Evolutionary conservation across 2,797 vertebrate genomes (phyloP).

Genomic region (Alauda arvensis): DNA sequence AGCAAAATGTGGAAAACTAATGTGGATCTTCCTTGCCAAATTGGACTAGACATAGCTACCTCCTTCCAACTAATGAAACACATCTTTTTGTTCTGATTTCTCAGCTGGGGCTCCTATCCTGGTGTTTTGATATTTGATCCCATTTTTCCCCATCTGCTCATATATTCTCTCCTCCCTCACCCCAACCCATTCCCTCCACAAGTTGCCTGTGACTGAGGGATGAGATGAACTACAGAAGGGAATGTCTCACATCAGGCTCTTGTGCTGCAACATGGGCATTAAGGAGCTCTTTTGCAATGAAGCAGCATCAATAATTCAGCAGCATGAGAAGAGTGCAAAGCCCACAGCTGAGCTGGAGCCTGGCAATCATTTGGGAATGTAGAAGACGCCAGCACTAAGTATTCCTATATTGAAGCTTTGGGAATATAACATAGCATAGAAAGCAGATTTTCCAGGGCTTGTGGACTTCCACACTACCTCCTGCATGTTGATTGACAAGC

Average conservation of each 20-base stretch:
- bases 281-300: not conserved
- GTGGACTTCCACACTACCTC: not conserved
- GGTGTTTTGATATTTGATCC: not conserved
- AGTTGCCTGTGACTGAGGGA: not conserved
- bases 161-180: not conserved
- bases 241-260: not conserved
- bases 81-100: not conserved
- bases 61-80: constrained; percentile 33
- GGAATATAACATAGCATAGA: not conserved
- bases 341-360: not conserved
- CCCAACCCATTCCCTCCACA: not conserved
- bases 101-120: not conserved
- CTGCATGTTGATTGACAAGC: not conserved
- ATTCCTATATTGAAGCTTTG: not conserved
- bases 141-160: not conserved
- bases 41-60: not conserved
- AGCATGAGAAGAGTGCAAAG: not conserved
- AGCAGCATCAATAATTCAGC: constrained; percentile 32
- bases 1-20: not conserved
- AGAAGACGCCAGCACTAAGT: not conserved
- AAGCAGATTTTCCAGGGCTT: not conserved
- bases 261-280: not conserved
- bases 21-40: not conserved
- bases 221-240: not conserved
- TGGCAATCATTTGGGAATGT: not conserved